Conservation (phyloP, 2,888 invertebrate genomes). For the Pinctada fucata region DNA sequence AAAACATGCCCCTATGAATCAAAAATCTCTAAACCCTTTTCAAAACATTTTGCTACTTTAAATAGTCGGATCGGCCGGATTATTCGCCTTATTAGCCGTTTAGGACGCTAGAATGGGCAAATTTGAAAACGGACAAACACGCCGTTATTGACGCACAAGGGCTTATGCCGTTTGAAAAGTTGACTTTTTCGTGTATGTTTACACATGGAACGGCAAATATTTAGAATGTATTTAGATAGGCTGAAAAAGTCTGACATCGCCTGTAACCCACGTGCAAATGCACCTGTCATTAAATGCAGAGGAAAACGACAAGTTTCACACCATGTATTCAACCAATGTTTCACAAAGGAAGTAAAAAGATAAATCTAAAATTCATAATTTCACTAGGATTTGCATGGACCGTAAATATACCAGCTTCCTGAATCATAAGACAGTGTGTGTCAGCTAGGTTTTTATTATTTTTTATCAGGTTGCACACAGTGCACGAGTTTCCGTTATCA, state of each 20-base stretch:
- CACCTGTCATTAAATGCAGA: too few relatives aligned
- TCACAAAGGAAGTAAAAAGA: too few relatives aligned
- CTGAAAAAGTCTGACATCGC: constrained; percentile 1
- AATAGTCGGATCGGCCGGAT: constrained; percentile 25
- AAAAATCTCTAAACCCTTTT: constrained; percentile 22
- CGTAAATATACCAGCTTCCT: too few relatives aligned
- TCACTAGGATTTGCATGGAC: too few relatives aligned
- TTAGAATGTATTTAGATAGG: constrained; percentile 1
- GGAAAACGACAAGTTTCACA: too few relatives aligned
- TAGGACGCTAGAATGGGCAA: constrained; percentile 33
- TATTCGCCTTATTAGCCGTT: constrained; percentile 34
- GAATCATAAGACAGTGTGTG: too few relatives aligned
- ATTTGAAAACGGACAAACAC: constrained; percentile 35
- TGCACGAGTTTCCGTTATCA: too few relatives aligned
- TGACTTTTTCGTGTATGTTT: constrained; percentile 32
- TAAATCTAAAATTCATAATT: too few relatives aligned
- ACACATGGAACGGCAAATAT: constrained; percentile 19
- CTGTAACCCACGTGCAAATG: too few relatives aligned
- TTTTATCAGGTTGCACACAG: too few relatives aligned
- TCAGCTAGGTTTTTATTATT: too few relatives aligned
- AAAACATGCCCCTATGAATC: constrained; percentile 18
- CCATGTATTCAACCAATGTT: too few relatives aligned
- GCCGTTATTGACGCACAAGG: constrained; percentile 28
- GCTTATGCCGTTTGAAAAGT: constrained; percentile 17
- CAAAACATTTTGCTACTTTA: constrained; percentile 26